These are phyloP conservation scores for Coleophora deauratella DNA, from an alignment of 2,888 invertebrate species.

Conservation along the genomic window DNA sequence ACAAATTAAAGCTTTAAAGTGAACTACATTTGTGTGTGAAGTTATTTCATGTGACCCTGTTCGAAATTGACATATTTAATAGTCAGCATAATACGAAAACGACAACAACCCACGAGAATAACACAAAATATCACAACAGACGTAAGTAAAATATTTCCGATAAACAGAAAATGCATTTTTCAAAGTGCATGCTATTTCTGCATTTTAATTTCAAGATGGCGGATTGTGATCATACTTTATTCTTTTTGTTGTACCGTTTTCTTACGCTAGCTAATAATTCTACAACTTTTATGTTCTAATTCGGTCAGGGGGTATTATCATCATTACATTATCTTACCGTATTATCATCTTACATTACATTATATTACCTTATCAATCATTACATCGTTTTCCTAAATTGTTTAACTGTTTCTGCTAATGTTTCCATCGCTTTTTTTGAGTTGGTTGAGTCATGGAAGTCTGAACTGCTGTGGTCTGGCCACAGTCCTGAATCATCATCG, in stretches of 20 bases:
- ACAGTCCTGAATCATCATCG: too few relatives aligned
- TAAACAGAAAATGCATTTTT: conserved; percentile 3
- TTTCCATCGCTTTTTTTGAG: too few relatives aligned
- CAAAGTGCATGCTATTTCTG: conserved; percentile 19
- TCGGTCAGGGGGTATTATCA: too few relatives aligned
- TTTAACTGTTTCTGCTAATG: too few relatives aligned
- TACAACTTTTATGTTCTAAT: too few relatives aligned
- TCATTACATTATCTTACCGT: too few relatives aligned
- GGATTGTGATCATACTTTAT: conserved; percentile 27
- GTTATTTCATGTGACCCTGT: conserved; percentile 4
- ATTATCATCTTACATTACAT: too few relatives aligned
- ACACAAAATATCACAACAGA: conserved; percentile 24
- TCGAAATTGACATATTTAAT: conserved; percentile 5
- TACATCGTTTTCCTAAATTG: too few relatives aligned
- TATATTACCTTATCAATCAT: too few relatives aligned
- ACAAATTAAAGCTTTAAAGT: conserved; percentile 10
- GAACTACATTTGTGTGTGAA: conserved; percentile 3
- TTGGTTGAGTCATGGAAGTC: too few relatives aligned
- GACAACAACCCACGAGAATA: conserved; percentile 15
- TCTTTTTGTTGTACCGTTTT: conserved; percentile 21
- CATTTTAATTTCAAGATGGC: conserved; percentile 51
- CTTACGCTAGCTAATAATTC: too few relatives aligned
- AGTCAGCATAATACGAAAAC: conserved; percentile 19
- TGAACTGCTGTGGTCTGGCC: too few relatives aligned
- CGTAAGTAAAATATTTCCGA: conserved; percentile 36